Evolutionary conservation across 1,140 invertebrate species (phyloP).

Genomic region (Stegodyphus mimosarum): DNA sequence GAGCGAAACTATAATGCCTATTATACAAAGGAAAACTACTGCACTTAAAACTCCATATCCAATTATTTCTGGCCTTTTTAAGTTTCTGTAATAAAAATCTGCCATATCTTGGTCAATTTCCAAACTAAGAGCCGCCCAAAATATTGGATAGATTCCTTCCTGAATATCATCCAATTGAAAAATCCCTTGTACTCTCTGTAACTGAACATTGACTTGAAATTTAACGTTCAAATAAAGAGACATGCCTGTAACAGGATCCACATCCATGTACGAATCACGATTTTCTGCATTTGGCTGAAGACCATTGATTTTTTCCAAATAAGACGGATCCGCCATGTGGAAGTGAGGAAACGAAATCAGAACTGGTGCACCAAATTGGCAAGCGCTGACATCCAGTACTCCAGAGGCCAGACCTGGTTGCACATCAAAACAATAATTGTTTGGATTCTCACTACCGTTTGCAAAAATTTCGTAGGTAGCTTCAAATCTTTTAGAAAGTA

Average conservation of each 20-base stretch:
- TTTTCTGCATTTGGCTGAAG: not conserved
- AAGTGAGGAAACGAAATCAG: constrained; percentile 85
- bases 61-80: constrained; percentile 38
- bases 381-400: constrained; percentile 30
- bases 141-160: constrained; percentile 63
- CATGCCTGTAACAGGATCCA: constrained; percentile 24
- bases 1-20: constrained; percentile 6
- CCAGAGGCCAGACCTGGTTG: constrained; percentile 24
- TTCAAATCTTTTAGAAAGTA: constrained; percentile 20
- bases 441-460: constrained; percentile 45
- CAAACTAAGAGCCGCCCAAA: constrained; percentile 62
- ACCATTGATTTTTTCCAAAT: constrained; percentile 21
- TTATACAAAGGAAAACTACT: not conserved
- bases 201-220: constrained; percentile 46
- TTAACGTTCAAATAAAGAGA: constrained; percentile 8
- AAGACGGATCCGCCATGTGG: constrained; percentile 75
- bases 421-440: constrained; percentile 35
- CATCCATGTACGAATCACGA: constrained; percentile 28
- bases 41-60: constrained; percentile 20
- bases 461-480: constrained; percentile 4
- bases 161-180: constrained; percentile 60
- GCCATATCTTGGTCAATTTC: constrained; percentile 45
- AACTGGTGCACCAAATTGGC: constrained; percentile 70
- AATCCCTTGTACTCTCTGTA: constrained; percentile 17
- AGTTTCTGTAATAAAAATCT: constrained; percentile 21